Percentiles rank a stretch among this genome's conserved stretches.
Conservation (phyloP, 2,113 vertebrate genomes). For the Bettongia penicillata region DNA sequence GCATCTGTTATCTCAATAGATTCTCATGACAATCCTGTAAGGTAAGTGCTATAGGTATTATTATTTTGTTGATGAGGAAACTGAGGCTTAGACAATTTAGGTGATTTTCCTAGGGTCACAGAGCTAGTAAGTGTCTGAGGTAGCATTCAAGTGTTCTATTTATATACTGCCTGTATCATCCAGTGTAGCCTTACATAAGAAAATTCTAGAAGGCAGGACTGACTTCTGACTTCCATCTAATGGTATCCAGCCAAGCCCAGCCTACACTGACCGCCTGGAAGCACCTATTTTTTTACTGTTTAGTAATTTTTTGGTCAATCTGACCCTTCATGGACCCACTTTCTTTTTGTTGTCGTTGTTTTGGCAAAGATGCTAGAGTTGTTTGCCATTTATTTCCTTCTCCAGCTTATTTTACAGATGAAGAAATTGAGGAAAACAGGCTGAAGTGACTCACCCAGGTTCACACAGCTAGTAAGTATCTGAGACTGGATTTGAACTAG, state of each 20-base stretch:
- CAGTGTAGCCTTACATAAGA: neutral
- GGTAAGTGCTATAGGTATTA: neutral
- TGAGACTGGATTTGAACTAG: neutral
- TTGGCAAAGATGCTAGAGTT: too few species aligned
- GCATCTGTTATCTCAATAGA: neutral
- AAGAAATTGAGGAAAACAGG: too few species aligned
- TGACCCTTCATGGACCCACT: too few species aligned
- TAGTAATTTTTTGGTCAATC: too few species aligned
- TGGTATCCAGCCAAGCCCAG: neutral
- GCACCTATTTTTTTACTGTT: neutral
- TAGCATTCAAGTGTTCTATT: neutral
- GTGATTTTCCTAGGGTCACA: neutral
- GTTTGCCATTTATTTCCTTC: too few species aligned
- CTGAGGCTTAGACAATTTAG: neutral
- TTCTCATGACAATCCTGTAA: neutral
- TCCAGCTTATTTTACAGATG: too few species aligned
- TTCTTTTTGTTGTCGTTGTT: too few species aligned
- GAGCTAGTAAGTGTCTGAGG: neutral
- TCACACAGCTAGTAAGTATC: neutral
- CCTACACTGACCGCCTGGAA: neutral
- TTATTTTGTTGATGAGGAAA: neutral
- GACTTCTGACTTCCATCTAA: neutral
- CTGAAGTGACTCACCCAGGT: too few species aligned
- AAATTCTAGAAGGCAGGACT: neutral
- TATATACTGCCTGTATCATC: neutral